Base-by-base conservation (phyloP, 1,140 invertebrate genomes). In the Drosophila sulfurigaster region DNA sequence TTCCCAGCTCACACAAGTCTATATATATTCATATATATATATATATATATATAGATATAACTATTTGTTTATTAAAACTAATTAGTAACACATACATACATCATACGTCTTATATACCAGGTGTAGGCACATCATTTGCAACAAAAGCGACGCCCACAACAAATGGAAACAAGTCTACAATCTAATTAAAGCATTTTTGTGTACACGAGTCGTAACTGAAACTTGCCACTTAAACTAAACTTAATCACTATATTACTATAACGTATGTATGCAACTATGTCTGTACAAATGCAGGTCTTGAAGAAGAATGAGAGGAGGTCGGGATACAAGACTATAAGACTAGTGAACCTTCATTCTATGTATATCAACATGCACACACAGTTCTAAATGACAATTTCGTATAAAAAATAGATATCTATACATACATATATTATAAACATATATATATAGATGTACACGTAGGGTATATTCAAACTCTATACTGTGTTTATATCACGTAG, bases 111-210 rank as follows among this genome's bases (percentile, higher is more conserved):
- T 76, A 82, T 76, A 82, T 67, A 82, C 45, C 59, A 75, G 60
- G 48, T 68, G 73, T 87, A 89, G 83, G 83, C 83, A 89, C 78
- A 80, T 79, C 73, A 85, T 75, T 89, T 78, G 74, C 64, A 89
- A 89, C 85, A 78, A 72, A 82, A 87, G 76, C 70, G 73, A 66
- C 52, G 73, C 79, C 82, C 79, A 87, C 81, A 82, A 79, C 82
- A 82, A 77, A 58, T 81, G 69, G 71, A 82, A 88, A 87, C 78
- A 75, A 80, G 75, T 83, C 83, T 88, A 88, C 68, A 83, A 89
- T 70, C 83, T 88, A 88, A 88, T 88, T 88, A 88, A 88, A 88
- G 83, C 83, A 87, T 88, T 75, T 32, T 30, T 38, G 32, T 88
- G 77, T 88, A 79, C 78, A 87, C 83, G 75, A 74, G 76, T 88